A percentile compares a stretch with the other conserved stretches of the same genome.
Conservation (phyloP, 2,888 invertebrate species). For the Anthophora plumipes region DNA sequence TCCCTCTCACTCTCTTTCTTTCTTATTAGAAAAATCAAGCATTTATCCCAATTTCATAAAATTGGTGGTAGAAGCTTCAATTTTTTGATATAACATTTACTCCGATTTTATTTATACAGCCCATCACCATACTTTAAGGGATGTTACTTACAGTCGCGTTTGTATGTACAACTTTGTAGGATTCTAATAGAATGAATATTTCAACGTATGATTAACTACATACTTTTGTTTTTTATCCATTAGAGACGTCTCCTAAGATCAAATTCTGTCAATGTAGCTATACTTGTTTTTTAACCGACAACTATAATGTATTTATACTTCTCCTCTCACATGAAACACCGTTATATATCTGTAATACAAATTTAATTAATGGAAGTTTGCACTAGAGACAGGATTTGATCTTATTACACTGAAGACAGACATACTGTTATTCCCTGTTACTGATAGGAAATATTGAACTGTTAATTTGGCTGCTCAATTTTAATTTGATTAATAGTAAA, state of each 20-base stretch:
- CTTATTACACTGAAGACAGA: constrained; percentile 59
- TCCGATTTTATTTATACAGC: constrained; percentile 60
- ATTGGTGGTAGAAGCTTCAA: constrained; percentile 44
- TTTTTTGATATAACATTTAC: constrained; percentile 51
- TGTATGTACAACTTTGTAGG: constrained; percentile 62
- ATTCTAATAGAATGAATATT: constrained; percentile 56
- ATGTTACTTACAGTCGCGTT: constrained; percentile 64
- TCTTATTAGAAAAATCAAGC: constrained; percentile 51
- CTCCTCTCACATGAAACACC: constrained; percentile 38
- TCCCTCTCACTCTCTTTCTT: neutral
- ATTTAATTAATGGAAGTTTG: constrained; percentile 53
- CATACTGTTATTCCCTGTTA: constrained; percentile 56
- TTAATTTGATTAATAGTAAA: constrained; percentile 76
- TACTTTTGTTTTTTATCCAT: constrained; percentile 45
- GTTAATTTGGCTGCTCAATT: constrained; percentile 73
- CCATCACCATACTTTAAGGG: constrained; percentile 53
- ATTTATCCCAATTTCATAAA: constrained; percentile 48
- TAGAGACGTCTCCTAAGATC: constrained; percentile 55
- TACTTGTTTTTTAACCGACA: constrained; percentile 36
- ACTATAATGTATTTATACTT: constrained; percentile 38
- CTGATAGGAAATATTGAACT: constrained; percentile 70
- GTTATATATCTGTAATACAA: constrained; percentile 42
- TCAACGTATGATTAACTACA: constrained; percentile 59
- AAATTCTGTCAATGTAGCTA: constrained; percentile 64
- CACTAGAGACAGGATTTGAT: constrained; percentile 67